A percentile compares a stretch with the other conserved stretches of the same genome.
Evolutionary conservation across 2,888 invertebrate genomes (phyloP).

Genomic region (Nomada flava): DNA sequence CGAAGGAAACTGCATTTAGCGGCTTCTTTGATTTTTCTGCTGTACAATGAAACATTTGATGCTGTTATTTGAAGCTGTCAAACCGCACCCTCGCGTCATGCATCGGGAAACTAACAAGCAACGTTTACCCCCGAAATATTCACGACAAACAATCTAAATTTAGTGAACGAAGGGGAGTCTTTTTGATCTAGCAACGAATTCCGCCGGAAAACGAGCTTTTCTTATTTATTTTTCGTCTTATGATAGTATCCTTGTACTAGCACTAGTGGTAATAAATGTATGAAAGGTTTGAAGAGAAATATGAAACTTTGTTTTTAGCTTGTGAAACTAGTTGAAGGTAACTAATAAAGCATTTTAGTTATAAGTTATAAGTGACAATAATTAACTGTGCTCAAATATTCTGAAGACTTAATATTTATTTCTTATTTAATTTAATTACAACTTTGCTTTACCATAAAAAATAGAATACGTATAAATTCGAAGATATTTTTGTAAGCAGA

Average conservation of each 20-base stretch:
- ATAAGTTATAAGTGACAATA: neutral
- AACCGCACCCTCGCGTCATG: conserved; percentile 30
- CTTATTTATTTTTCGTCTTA: neutral
- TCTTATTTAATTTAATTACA: no score
- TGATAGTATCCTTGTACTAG: no score
- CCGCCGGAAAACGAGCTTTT: neutral
- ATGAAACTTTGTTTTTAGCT: no score
- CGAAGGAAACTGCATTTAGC: conserved; percentile 22
- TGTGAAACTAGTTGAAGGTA: no score
- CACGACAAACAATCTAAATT: conserved; percentile 58
- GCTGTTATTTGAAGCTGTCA: conserved; percentile 56
- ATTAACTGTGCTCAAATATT: neutral
- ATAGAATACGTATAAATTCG: no score
- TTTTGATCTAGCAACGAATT: conserved; percentile 30
- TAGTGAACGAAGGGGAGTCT: conserved; percentile 32
- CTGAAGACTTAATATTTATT: no score
- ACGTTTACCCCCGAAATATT: conserved; percentile 43
- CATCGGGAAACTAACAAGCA: conserved; percentile 39
- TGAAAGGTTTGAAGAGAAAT: no score
- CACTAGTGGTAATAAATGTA: no score
- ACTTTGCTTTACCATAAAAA: no score
- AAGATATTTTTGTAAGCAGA: no score
- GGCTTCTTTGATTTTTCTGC: conserved; percentile 34
- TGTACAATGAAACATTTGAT: conserved; percentile 48
- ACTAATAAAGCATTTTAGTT: no score